phyloP scores from a whole-genome alignment of 2,888 invertebrate genomes.

The Cataglyphis albicans region DNA sequence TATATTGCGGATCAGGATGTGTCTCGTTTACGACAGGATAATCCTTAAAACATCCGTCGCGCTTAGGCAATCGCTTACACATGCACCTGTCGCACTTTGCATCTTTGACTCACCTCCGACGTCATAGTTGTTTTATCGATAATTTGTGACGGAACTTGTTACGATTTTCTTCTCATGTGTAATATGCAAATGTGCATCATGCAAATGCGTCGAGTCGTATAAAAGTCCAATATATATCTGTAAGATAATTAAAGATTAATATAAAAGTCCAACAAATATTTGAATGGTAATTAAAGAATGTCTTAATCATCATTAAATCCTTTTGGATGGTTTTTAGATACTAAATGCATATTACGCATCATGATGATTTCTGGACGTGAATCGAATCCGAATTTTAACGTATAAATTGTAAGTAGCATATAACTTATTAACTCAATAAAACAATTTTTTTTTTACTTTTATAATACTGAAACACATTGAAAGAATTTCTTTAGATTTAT shows the following conservation, averaged over 20 bases:
- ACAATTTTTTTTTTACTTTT: neutral
- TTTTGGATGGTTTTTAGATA: neutral
- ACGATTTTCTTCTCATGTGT: neutral
- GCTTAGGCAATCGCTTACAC: conserved; percentile 46
- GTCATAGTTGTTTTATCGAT: conserved; percentile 62
- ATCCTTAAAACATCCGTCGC: conserved; percentile 45
- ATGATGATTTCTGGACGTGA: neutral
- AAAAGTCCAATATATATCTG: neutral
- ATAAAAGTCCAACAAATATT: conserved; percentile 1
- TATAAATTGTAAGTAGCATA: neutral
- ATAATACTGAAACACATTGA: neutral
- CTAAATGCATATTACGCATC: neutral
- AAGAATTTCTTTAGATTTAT: neutral
- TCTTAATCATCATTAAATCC: conserved; percentile 5
- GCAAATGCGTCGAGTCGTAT: neutral
- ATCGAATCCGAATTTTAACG: neutral
- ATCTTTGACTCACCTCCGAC: conserved; percentile 53
- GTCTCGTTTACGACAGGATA: conserved; percentile 49
- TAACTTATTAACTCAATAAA: neutral
- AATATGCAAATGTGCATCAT: conserved; percentile 28
- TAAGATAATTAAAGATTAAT: conserved; percentile 26
- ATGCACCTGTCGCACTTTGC: conserved; percentile 46
- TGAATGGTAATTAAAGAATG: conserved; percentile 24
- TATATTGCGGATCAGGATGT: conserved; percentile 43
- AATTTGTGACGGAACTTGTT: conserved; percentile 56